These are phyloP conservation scores for Poeciliopsis paucimaculata DNA, from an alignment of 2,797 vertebrate genomes.

Conservation along the genomic window DNA sequence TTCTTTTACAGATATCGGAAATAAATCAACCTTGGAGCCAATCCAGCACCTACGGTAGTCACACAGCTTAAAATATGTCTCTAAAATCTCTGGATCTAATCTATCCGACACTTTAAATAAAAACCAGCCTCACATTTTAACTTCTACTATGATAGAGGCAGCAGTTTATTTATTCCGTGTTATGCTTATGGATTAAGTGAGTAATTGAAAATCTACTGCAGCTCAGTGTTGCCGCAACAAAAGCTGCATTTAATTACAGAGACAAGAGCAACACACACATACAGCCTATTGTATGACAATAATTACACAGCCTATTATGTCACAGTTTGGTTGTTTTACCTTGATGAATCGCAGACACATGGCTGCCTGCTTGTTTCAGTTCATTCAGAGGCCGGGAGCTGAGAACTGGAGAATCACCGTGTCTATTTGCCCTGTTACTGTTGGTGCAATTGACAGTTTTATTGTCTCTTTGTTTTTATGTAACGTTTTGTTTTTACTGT, in stretches of 20 bases:
- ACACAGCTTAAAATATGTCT: neutral
- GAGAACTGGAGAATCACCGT: neutral
- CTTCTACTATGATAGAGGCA: neutral
- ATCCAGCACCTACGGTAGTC: neutral
- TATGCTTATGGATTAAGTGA: slow-evolving; percentile 22
- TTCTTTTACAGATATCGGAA: neutral
- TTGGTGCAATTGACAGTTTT: neutral
- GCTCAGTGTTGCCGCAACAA: slow-evolving; percentile 16
- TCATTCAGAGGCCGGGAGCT: slow-evolving; percentile 1
- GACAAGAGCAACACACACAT: slow-evolving; percentile 16
- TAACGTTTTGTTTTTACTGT: neutral
- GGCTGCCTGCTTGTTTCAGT: slow-evolving; percentile 2
- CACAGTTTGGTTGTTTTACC: slow-evolving; percentile 28
- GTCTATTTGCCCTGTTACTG: slow-evolving; percentile 6
- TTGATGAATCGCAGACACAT: slow-evolving; percentile 29
- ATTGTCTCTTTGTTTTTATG: neutral
- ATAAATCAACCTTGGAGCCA: neutral
- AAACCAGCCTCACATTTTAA: slow-evolving; percentile 6
- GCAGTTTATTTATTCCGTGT: neutral
- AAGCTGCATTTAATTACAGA: slow-evolving; percentile 37
- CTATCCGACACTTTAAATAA: neutral
- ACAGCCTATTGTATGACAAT: slow-evolving; percentile 18
- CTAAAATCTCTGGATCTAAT: slow-evolving; percentile 3
- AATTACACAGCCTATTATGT: slow-evolving; percentile 32
- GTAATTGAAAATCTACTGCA: slow-evolving; percentile 34